These are phyloP conservation scores for Raphicerus campestris DNA, from an alignment of 2,113 vertebrate species.

Conservation along the genomic window DNA sequence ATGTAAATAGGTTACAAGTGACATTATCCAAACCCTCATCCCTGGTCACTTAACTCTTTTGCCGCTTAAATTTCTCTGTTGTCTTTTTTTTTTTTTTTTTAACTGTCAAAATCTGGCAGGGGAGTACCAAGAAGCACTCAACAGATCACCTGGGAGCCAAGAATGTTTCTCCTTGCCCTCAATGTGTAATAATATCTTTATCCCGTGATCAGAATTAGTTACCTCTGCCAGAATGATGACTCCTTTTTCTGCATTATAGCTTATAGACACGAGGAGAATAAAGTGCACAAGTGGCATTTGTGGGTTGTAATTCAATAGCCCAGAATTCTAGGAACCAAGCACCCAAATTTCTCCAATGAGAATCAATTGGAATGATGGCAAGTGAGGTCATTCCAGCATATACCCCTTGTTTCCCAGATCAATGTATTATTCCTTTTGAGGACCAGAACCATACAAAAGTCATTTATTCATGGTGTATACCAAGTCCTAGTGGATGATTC, in stretches of 20 bases:
- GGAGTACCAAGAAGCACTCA: background rate
- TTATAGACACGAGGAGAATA: background rate
- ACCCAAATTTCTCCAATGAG: background rate
- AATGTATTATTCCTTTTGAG: background rate
- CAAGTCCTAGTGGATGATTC: background rate
- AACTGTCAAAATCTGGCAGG: background rate
- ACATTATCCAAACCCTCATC: background rate
- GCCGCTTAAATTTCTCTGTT: background rate
- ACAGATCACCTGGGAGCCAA: background rate
- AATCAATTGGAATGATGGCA: background rate
- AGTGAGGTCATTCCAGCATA: background rate
- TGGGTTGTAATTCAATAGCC: background rate
- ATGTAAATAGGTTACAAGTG: background rate
- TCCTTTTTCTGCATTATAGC: background rate
- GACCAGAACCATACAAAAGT: background rate
- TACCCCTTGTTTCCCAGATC: background rate
- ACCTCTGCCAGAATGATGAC: background rate
- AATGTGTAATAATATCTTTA: background rate
- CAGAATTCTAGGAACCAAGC: background rate
- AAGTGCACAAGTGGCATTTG: background rate
- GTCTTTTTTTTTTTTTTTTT: background rate
- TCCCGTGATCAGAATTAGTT: background rate
- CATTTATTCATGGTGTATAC: background rate
- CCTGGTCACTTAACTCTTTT: background rate
- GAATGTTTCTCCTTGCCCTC: background rate